Evolutionary conservation across 2,797 vertebrate genomes (phyloP).

Genomic region (Phrynocephalus guinanensis): DNA sequence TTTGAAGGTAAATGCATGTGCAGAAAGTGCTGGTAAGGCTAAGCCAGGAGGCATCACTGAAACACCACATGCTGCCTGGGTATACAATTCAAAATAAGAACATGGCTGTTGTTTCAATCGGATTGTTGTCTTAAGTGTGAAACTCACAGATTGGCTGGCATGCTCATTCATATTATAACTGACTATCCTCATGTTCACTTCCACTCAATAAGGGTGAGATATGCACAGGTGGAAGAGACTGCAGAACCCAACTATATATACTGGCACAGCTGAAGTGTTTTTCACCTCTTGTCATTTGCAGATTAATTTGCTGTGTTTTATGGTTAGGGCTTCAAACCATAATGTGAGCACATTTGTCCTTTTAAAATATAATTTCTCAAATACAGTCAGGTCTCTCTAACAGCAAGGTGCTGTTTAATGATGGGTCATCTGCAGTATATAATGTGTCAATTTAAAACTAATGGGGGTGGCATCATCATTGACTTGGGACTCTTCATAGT

Average conservation of each 20-base stretch:
- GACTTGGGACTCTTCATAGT: neutral
- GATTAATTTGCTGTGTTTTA: too few relatives aligned
- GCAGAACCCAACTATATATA: too few relatives aligned
- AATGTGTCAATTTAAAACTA: neutral
- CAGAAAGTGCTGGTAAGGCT: neutral
- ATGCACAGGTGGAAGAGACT: neutral
- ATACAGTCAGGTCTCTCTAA: too few relatives aligned
- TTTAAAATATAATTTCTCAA: too few relatives aligned
- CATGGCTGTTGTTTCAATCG: neutral
- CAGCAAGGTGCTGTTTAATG: too few relatives aligned
- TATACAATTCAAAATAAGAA: neutral
- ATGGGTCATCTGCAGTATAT: too few relatives aligned
- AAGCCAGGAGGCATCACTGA: neutral
- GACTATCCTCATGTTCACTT: neutral
- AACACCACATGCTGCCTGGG: neutral
- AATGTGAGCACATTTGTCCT: too few relatives aligned
- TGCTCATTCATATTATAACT: neutral
- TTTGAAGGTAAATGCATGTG: constrained; percentile 85
- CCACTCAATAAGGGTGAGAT: neutral
- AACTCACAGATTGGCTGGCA: neutral
- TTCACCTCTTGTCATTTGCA: too few relatives aligned
- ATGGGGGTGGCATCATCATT: too few relatives aligned
- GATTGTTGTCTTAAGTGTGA: neutral
- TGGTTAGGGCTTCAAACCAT: too few relatives aligned
- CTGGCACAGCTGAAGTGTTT: too few relatives aligned